A percentile compares a stretch with the other conserved stretches of the same genome.
phyloP scores from a whole-genome alignment of 1,140 invertebrate genomes.

The Archivesica marissinica region DNA sequence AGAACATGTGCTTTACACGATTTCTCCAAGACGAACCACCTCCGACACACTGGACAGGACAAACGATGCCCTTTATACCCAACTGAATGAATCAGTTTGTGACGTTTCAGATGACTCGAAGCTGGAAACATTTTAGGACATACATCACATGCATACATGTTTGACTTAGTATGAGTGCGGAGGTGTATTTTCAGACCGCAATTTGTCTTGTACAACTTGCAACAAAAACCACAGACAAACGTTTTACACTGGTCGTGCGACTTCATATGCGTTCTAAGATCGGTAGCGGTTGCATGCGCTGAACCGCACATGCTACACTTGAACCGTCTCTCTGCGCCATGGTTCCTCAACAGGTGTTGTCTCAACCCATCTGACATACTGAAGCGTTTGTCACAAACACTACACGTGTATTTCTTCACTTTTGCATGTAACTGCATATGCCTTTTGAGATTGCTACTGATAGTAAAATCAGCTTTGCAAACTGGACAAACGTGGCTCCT shows the following conservation, averaged over 20 bases:
- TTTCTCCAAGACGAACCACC: background rate
- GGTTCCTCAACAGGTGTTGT: conserved; percentile 3
- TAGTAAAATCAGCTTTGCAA: conserved; percentile 1
- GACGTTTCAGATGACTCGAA: background rate
- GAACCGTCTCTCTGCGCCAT: background rate
- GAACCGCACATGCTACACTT: background rate
- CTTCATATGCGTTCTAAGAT: conserved; percentile 13
- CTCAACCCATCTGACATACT: background rate
- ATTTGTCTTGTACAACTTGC: background rate
- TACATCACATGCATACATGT: background rate
- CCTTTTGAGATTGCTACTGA: background rate
- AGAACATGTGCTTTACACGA: background rate
- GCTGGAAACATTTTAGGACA: background rate
- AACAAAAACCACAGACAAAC: background rate
- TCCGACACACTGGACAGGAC: background rate
- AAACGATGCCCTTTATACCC: background rate
- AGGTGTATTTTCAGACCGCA: background rate
- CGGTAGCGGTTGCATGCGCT: background rate
- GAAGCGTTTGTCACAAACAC: background rate
- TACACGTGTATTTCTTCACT: background rate
- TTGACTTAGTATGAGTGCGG: background rate
- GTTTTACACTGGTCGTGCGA: background rate
- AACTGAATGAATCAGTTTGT: background rate
- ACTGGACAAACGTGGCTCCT: background rate
- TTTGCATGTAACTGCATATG: background rate